Base-by-base conservation (phyloP, 2,888 invertebrate genomes). In the Hydrotaea cyrtoneurina region DNA sequence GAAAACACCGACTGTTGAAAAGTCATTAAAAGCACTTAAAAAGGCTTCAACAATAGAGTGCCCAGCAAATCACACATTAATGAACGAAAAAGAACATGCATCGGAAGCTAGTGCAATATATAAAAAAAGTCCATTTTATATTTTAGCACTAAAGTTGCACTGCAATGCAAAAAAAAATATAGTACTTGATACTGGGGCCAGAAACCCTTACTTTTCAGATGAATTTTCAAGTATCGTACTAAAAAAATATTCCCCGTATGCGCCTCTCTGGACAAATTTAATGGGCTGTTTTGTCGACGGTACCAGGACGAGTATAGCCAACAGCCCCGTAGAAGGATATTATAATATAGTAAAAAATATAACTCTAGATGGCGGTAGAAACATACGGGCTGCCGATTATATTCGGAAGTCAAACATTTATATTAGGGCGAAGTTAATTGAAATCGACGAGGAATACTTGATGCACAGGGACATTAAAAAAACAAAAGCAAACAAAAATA, bases 211-310 rank as follows among this genome's bases (percentile, higher is more conserved):
- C 36, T 36, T 26, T n/a, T 31, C 1, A 1, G 31, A 62, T 10
- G 36, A 31, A 7, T 31, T 8, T 36, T 31, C 62, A n/a, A 15
- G 36, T 1, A 17, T 62, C 1, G 10, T 62, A 4, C n/a, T 62
- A 15, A 62, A n/a, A n/a, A 62, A 62, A 62, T 69, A 46, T 69
- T 43, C 39, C 1, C 43, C 46, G 0, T 69, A 23, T 23, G 46
- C 69, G 0, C 46, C 69, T 10, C 23, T 69, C 0, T 69, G 69
- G 46, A 69, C 46, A 2, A 46, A 69, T 23, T 69, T 69, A 15
- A 69, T 46, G 69, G 46, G 69, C 5, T 23, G n/a, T 13, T 69
- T 23, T 23, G 43, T 69, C 0, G 62, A 36, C 36, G 46, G 46
- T 3, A 46, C 43, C 11, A 69, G 46, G 0, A 23, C 69, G 0